A percentile compares a stretch with the other conserved stretches of the same genome.
phyloP scores from a whole-genome alignment of 2,797 vertebrate species.

The Mormyrus proboscirostris region DNA sequence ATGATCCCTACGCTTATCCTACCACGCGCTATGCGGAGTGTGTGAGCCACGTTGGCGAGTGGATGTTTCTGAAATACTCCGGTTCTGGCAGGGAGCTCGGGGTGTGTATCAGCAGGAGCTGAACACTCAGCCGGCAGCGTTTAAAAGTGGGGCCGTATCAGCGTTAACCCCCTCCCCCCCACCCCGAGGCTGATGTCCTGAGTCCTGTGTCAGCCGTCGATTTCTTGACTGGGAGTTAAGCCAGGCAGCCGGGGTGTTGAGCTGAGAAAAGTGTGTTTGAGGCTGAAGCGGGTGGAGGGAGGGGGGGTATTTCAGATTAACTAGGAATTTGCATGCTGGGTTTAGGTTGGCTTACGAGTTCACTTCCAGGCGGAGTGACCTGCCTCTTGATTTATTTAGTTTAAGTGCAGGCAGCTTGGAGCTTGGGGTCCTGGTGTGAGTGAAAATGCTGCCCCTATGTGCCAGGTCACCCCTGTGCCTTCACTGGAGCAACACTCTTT shows the following conservation, averaged over 20 bases:
- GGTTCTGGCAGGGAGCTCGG: background rate
- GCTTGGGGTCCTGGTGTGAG: background rate
- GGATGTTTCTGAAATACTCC: background rate
- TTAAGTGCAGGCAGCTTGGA: background rate
- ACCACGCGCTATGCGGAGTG: background rate
- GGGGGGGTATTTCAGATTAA: background rate
- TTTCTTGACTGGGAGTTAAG: background rate
- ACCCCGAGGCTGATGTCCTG: no score
- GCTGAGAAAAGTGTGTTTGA: background rate
- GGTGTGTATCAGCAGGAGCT: background rate
- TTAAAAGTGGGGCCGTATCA: background rate
- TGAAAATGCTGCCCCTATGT: background rate
- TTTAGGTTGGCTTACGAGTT: background rate
- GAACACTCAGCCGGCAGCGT: background rate
- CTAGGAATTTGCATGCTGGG: background rate
- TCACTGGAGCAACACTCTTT: background rate
- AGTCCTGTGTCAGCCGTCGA: background rate
- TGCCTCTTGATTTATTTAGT: background rate
- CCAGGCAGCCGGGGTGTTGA: background rate
- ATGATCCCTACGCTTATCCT: constrained; percentile 21
- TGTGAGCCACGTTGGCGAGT: background rate
- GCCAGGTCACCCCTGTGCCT: background rate
- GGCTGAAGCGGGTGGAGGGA: background rate
- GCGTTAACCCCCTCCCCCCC: background rate
- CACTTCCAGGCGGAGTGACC: background rate